Percentiles rank a stretch among this genome's conserved stretches.
Evolutionary conservation across 2,888 invertebrate species (phyloP).

Genomic region (Stictocephala bisonia): DNA sequence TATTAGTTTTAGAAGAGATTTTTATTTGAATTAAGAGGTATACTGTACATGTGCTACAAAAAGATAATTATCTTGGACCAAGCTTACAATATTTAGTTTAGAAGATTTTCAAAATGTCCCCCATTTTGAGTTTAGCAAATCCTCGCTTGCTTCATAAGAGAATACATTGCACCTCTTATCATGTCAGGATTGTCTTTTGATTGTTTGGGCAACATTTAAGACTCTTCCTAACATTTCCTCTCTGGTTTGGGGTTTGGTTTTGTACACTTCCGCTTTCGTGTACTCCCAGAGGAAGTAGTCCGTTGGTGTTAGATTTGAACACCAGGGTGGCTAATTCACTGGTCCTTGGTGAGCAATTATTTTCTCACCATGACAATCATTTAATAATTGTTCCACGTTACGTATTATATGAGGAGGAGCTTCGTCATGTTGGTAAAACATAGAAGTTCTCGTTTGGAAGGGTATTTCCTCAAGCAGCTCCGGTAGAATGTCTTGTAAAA

Average conservation of each 20-base stretch:
- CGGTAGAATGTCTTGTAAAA: not conserved
- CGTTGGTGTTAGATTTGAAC: not conserved
- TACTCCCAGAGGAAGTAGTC: conserved; percentile 4
- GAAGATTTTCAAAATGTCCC: conserved; percentile 1
- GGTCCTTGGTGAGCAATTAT: conserved; percentile 24
- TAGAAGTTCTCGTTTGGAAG: not conserved
- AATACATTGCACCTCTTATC: not conserved
- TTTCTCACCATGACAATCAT: too few relatives aligned
- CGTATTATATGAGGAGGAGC: not conserved
- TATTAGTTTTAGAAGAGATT: too few relatives aligned
- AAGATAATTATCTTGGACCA: too few relatives aligned
- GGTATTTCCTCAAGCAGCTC: conserved; percentile 17
- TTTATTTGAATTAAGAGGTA: too few relatives aligned
- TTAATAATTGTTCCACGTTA: not conserved
- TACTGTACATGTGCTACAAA: too few relatives aligned
- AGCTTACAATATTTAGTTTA: too few relatives aligned
- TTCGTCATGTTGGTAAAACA: conserved; percentile 29
- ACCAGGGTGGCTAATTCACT: not conserved
- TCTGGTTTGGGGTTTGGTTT: conserved; percentile 3
- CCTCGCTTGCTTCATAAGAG: not conserved
- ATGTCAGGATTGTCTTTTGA: not conserved
- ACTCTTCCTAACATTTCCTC: not conserved
- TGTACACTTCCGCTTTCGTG: conserved; percentile 5
- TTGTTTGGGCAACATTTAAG: not conserved
- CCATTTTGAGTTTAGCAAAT: not conserved